These are phyloP conservation scores for Scolopax rusticola DNA, from an alignment of 2,797 vertebrate species.

Conservation along the genomic window DNA sequence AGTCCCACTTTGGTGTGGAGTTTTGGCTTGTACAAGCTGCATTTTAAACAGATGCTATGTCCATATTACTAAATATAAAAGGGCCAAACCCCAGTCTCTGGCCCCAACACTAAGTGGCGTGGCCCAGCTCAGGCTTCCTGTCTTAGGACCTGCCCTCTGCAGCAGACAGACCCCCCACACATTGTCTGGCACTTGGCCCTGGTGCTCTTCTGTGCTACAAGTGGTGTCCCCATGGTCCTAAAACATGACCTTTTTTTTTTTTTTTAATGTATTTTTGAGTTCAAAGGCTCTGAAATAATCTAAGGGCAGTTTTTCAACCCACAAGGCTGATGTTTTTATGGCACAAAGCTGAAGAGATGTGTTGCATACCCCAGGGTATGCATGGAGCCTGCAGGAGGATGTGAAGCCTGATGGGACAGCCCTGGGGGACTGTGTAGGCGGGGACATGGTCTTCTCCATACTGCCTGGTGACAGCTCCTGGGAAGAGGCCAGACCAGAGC, in stretches of 20 bases:
- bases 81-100: not conserved
- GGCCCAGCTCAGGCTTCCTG: not conserved
- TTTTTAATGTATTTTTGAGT: not conserved
- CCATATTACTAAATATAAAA: not conserved
- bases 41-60: slow-evolving; percentile 25
- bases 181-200: not conserved
- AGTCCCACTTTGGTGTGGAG: not conserved
- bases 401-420: not conserved
- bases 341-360: not conserved
- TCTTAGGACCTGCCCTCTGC: not conserved
- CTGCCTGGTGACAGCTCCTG: not conserved
- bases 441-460: not conserved
- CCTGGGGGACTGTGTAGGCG: not conserved
- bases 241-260: not conserved
- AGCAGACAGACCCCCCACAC: not conserved
- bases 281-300: not conserved
- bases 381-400: not conserved
- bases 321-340: not conserved
- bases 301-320: not conserved
- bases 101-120: fast-evolving
- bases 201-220: not conserved
- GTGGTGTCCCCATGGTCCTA: not conserved
- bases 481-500: not conserved
- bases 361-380: not conserved
- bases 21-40: slow-evolving; percentile 4